Base-by-base conservation (phyloP, 53 echinoderm and acorn worm species). In the Paracentrotus lividus region DNA sequence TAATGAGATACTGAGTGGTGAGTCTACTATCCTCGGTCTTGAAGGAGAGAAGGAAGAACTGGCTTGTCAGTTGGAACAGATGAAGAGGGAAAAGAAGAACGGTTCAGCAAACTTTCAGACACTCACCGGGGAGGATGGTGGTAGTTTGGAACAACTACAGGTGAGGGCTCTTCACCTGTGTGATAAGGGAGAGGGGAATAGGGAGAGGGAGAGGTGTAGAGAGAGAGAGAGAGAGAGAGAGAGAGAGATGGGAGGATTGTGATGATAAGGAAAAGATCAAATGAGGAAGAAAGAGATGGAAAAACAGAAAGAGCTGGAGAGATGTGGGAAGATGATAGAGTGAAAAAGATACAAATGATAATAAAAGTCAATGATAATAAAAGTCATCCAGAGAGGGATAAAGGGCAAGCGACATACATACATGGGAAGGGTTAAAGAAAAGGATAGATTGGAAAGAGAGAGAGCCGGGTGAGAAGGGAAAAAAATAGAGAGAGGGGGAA, bases 11-110 rank as follows among this genome's bases (percentile, higher is more conserved):
- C 7, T 24, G 7, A 60, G n/a, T 5, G 61, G 24, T 24, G 61
- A 60, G n/a, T 60, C 61, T 6, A 60, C 24, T n/a, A 60, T 60
- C 6, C 61, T 60, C 2, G n/a, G 21, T 23, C n/a, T 60, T 3
- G 61, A 60, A 60, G 24, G 61, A 60, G 61, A 60, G 61, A 60
- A 60, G 61, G 61, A 60, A 23, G 61, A 60, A 60, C 61, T 60
- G n/a, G n/a, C n/a, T 23, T 8, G n/a, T 6, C 14, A 52, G 15
- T 0, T 52, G 52, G 55, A 60, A 24, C 23, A 60, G 61, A 60
- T 60, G 5, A 60, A 60, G 61, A 60, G n/a, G n/a, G 24, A n/a
- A 60, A 60, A 24, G 61, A 60, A 60, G 61, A 60, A 60, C 23
- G 52, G 9, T 15, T n/a, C 61, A 24, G 21, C n/a, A 24, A 60